A percentile compares a stretch with the other conserved stretches of the same genome.
Conservation (phyloP, 1,140 invertebrate genomes). For the Pseudomyrmex pallidus region DNA sequence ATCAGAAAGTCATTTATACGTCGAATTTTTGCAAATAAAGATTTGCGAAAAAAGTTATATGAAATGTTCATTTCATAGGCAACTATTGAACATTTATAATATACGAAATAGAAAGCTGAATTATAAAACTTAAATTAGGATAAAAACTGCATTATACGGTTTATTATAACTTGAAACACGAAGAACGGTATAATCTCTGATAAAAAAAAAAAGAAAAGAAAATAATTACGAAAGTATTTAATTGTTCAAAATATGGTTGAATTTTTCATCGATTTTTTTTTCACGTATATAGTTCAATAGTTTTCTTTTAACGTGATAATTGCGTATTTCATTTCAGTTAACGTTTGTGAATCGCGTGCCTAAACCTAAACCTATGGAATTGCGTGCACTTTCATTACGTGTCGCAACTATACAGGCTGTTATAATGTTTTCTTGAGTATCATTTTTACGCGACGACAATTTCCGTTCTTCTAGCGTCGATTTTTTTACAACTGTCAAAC, state of each 20-base stretch:
- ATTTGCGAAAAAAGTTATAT: constrained; percentile 5
- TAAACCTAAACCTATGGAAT: background rate
- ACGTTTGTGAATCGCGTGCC: background rate
- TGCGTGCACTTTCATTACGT: constrained; percentile 13
- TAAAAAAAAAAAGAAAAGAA: background rate
- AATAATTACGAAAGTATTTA: background rate
- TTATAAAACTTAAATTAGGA: background rate
- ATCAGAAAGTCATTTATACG: background rate
- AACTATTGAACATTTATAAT: too few relatives aligned
- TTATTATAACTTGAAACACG: background rate
- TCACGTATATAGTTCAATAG: background rate
- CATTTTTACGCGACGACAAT: constrained; percentile 16
- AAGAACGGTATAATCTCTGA: background rate
- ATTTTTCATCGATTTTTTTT: background rate
- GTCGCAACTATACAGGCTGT: constrained; percentile 1
- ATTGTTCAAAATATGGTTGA: background rate
- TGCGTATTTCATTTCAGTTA: background rate
- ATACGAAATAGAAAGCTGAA: background rate
- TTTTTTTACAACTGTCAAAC: constrained; percentile 34
- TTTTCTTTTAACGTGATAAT: constrained; percentile 8
- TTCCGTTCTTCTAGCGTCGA: background rate
- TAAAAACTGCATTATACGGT: background rate
- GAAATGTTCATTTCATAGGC: background rate
- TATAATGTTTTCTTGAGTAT: constrained; percentile 4
- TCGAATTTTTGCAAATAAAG: background rate